Evolutionary conservation across 2,888 invertebrate genomes (phyloP), one percentile per base, ranked within the genome.

Genomic region (Temnothorax ravouxi): DNA sequence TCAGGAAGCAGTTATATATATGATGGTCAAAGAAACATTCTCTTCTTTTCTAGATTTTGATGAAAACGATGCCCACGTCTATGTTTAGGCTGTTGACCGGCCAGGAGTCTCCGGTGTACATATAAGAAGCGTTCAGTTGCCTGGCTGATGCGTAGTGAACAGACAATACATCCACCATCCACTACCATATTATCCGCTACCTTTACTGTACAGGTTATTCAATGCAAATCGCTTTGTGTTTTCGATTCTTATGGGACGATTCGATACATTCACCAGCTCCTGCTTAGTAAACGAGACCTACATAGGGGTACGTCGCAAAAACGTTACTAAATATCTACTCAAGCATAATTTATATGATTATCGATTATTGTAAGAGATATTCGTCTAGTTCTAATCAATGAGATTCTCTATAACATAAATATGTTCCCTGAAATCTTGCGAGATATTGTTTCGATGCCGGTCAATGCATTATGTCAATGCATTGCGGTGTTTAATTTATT

Each of bases 51-150:
- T 96, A 99, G 99, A 99, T 99, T 93, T 96, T 99, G 93, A 99
- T 99, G 99, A 99, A 99, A 96, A 99, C 99, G 86, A 99, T 99
- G 99, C 99, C 99, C 92, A 99, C 99, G 90, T 99, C 99, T 90
- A 99, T 99, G 99, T 99, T 99, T 96, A 97, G 99, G 93, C 96
- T 99, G 95, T 96, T 99, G 94, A 99, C 99, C 91, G 99, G 99
- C 86, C 99, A 99, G 96, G 99, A 99, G 96, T 98, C 99, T 95
- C 99, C 99, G 91, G 98, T 99, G 95, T 99, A 99, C 96, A 99
- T 99, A 96, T 99, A 97, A 90, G 38, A 72, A 79, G 87, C 86
- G 90, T 91, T 92, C 91, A 91, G 90, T 92, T 92, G 88, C 91
- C 92, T 92, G 93, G 91, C 91, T 90, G 88, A 87, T 92, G 90